These are phyloP conservation scores for Hypothenemus hampei DNA, from an alignment of 1,140 invertebrate species.

Conservation along the genomic window DNA sequence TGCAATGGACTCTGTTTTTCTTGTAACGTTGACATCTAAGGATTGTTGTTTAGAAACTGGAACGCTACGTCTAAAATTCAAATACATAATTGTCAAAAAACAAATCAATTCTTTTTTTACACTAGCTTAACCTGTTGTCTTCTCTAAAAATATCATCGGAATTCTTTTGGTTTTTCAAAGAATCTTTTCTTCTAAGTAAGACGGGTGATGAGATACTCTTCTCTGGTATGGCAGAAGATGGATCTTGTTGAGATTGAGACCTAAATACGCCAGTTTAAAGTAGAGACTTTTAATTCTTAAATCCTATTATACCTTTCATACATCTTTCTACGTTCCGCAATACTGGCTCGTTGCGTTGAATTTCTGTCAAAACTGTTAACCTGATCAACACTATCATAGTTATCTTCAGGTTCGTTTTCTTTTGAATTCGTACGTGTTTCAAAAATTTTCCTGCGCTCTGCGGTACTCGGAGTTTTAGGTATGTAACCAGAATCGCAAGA, in stretches of 20 bases:
- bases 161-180: constrained; percentile 40
- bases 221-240: constrained; percentile 55
- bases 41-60: constrained; percentile 52
- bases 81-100: too few relatives aligned
- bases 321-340: constrained; percentile 69
- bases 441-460: constrained; percentile 66
- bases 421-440: constrained; percentile 48
- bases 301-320: constrained; percentile 69
- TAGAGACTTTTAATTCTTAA: background rate
- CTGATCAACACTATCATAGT: constrained; percentile 43
- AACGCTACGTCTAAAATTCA: constrained; percentile 46
- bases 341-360: constrained; percentile 59
- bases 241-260: constrained; percentile 50
- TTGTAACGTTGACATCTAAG: constrained; percentile 45
- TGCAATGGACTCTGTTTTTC: constrained; percentile 47
- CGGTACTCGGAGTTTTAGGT: constrained; percentile 68
- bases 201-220: constrained; percentile 65
- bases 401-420: constrained; percentile 45
- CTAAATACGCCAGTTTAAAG: constrained; percentile 18
- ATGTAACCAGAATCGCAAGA: constrained; percentile 45
- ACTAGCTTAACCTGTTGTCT: constrained; percentile 37
- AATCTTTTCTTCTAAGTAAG: constrained; percentile 54
- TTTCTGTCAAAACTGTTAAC: constrained; percentile 49
- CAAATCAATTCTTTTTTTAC: too few relatives aligned
- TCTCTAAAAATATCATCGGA: constrained; percentile 52